Conservation (phyloP, 2,888 invertebrate genomes). For the Phengaris arion region DNA sequence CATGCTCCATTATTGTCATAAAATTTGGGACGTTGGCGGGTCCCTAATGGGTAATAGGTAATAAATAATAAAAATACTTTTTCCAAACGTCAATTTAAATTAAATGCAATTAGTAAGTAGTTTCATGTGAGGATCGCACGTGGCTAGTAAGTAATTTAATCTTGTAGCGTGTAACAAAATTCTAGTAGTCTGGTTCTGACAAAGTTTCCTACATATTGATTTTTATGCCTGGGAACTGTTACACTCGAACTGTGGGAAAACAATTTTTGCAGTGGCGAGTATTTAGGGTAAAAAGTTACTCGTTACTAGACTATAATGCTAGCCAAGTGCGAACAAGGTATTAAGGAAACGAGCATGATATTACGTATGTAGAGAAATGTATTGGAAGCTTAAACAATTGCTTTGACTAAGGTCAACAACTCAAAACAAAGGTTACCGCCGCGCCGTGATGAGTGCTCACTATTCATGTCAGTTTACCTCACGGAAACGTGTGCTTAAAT, state of each 20-base stretch:
- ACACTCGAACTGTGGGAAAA: neutral
- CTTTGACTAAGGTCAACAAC: constrained; percentile 18
- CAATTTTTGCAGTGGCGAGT: neutral
- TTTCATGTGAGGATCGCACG: neutral
- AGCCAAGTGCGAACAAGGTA: neutral
- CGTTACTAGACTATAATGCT: neutral
- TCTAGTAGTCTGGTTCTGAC: too few relatives aligned
- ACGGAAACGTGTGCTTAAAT: constrained; percentile 1
- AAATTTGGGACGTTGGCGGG: constrained; percentile 2
- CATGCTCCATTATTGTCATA: constrained; percentile 3
- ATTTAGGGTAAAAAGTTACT: too few relatives aligned
- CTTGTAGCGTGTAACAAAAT: too few relatives aligned
- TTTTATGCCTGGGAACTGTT: too few relatives aligned
- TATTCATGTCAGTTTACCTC: constrained; percentile 11
- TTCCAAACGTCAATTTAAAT: neutral
- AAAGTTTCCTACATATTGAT: too few relatives aligned
- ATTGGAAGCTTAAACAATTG: neutral
- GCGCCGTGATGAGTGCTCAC: constrained; percentile 2
- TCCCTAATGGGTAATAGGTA: constrained; percentile 3
- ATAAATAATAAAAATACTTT: neutral
- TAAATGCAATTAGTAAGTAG: constrained; percentile 9
- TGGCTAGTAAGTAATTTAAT: too few relatives aligned
- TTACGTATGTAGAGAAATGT: neutral
- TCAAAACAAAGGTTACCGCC: constrained; percentile 18
- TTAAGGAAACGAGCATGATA: neutral